Conservation (phyloP, 92 coral and sea anemone species). For the Heteractis magnifica region DNA sequence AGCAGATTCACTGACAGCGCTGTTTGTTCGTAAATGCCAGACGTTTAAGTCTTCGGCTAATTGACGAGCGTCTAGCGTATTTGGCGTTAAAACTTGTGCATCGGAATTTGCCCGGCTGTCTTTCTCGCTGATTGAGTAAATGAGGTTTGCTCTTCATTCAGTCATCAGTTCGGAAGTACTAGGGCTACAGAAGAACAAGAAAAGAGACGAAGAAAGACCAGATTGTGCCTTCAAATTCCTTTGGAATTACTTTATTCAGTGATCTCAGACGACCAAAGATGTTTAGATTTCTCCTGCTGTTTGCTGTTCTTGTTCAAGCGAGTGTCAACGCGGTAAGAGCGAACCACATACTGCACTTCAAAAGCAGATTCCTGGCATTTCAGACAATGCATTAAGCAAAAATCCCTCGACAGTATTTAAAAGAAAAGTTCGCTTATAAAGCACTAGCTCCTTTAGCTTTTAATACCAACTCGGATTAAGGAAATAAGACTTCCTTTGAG, state of each 20-base stretch:
- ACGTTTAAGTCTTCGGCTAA: neutral
- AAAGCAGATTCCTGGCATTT: neutral
- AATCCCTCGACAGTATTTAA: neutral
- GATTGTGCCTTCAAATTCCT: neutral
- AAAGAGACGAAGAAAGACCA: neutral
- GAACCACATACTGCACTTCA: neutral
- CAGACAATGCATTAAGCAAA: neutral
- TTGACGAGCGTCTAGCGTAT: neutral
- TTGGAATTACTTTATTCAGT: neutral
- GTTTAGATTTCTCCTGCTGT: neutral
- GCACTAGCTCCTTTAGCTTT: neutral
- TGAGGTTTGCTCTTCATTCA: neutral
- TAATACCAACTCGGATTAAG: neutral
- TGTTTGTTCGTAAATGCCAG: neutral
- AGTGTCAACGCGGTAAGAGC: slow-evolving; percentile 5
- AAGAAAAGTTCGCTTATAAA: neutral
- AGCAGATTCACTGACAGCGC: neutral
- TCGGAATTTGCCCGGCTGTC: neutral
- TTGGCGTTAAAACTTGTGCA: neutral
- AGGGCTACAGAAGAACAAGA: neutral
- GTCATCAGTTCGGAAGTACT: neutral
- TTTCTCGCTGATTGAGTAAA: neutral
- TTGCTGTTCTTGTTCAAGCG: neutral
- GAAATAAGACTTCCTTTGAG: neutral
- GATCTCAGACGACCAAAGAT: neutral